Evolutionary conservation across 2,888 invertebrate species (phyloP).

Genomic region (Aphelenchoides bicaudatus): DNA sequence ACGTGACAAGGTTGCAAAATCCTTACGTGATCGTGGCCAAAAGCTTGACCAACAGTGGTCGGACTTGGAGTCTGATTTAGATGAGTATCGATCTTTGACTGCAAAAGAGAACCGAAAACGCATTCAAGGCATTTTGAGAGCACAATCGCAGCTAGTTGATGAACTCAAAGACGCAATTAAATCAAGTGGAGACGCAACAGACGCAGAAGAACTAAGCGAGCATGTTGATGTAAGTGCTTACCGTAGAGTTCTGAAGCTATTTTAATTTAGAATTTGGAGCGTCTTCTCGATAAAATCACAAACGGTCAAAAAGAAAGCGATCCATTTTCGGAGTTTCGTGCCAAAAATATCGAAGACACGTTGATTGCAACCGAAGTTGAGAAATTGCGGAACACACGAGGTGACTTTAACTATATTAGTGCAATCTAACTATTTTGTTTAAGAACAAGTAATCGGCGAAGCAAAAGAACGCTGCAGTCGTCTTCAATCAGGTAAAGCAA

Average conservation of each 20-base stretch:
- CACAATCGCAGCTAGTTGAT: slow-evolving; percentile 35
- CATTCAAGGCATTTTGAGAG: slow-evolving; percentile 33
- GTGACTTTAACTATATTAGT: too few species aligned
- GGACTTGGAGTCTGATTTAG: slow-evolving; percentile 34
- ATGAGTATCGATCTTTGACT: slow-evolving; percentile 29
- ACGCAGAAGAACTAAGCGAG: slow-evolving; percentile 87
- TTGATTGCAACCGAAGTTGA: slow-evolving; percentile 20
- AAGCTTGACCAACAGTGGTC: slow-evolving; percentile 44
- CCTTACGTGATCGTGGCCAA: slow-evolving; percentile 34
- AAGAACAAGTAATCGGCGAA: slow-evolving; percentile 15
- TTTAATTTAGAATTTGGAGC: slow-evolving; percentile 29
- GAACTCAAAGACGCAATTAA: slow-evolving; percentile 41
- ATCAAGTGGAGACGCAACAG: slow-evolving; percentile 65
- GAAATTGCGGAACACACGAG: slow-evolving; percentile 11
- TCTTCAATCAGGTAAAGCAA: too few species aligned
- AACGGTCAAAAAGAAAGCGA: slow-evolving; percentile 24
- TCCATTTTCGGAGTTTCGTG: not conserved
- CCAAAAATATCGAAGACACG: slow-evolving; percentile 6
- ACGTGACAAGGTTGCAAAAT: slow-evolving; percentile 24
- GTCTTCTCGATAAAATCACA: slow-evolving; percentile 27
- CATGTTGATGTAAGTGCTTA: slow-evolving; percentile 71
- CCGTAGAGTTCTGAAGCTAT: not conserved
- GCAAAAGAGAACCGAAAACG: slow-evolving; percentile 28
- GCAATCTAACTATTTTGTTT: too few species aligned
- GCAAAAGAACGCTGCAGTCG: slow-evolving; percentile 23